These are phyloP conservation scores for Tauraco hartlaubi DNA, from an alignment of 2,797 vertebrate genomes.

Conservation along the genomic window DNA sequence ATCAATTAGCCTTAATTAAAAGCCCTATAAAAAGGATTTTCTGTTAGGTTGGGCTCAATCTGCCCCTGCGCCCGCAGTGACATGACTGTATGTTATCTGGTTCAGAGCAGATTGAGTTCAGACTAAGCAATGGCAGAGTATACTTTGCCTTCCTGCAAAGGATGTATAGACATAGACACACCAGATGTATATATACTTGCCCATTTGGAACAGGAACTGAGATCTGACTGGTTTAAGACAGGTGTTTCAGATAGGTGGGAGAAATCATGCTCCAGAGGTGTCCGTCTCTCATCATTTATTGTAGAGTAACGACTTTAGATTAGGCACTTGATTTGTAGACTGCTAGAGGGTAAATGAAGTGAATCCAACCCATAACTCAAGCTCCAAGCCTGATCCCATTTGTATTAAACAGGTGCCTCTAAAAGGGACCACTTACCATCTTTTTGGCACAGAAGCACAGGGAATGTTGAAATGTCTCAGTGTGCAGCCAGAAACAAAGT, in stretches of 20 bases:
- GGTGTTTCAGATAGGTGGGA: not conserved
- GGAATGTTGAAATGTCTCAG: not conserved
- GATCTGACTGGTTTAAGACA: not conserved
- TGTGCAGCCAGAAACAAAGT: not conserved
- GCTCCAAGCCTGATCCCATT: not conserved
- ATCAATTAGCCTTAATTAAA: conserved; percentile 57
- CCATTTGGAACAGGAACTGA: not conserved
- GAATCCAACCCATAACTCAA: not conserved
- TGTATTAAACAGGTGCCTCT: not conserved
- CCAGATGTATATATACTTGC: not conserved
- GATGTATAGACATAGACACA: not conserved
- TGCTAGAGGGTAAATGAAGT: not conserved
- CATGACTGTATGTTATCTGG: not conserved
- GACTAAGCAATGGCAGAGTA: not conserved
- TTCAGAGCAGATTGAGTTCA: not conserved
- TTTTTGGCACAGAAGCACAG: not conserved
- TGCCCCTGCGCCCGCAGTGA: not conserved
- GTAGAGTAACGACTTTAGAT: not conserved
- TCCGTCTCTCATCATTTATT: not conserved
- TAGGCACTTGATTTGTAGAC: not conserved
- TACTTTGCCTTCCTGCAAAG: not conserved
- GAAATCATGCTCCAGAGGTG: not conserved
- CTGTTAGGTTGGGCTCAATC: not conserved
- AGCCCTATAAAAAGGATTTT: conserved; percentile 19
- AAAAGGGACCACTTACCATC: not conserved